A percentile compares a stretch with the other conserved stretches of the same genome.
Evolutionary conservation across 2,888 invertebrate species (phyloP).

Genomic region (Yponomeuta evonymella): DNA sequence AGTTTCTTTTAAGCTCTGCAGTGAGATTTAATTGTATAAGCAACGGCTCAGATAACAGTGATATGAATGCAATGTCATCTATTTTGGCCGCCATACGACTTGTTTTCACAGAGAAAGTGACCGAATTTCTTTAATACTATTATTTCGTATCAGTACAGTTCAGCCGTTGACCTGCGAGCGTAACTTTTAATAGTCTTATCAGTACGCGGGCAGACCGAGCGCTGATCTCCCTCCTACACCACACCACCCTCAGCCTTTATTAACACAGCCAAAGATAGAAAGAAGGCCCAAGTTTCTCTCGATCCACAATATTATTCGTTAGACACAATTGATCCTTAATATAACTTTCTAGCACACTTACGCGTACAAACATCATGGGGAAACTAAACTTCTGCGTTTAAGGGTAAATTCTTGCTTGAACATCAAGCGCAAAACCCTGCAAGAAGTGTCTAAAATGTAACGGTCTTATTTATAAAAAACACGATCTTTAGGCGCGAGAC

Average conservation of each 20-base stretch:
- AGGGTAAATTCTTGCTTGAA: background rate
- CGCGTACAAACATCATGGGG: background rate
- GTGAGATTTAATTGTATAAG: too few relatives aligned
- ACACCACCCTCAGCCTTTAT: constrained; percentile 49
- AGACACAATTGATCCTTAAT: background rate
- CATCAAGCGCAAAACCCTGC: background rate
- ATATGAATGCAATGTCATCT: background rate
- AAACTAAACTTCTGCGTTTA: background rate
- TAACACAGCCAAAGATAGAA: constrained; percentile 44
- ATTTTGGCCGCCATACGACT: background rate
- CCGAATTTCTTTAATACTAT: constrained; percentile 46
- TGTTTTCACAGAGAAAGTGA: background rate
- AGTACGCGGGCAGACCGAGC: constrained; percentile 56
- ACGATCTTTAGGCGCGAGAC: too few relatives aligned
- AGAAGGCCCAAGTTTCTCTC: constrained; percentile 10
- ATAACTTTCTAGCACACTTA: background rate
- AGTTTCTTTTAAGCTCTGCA: too few relatives aligned
- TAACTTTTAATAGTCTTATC: constrained; percentile 75
- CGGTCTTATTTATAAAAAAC: too few relatives aligned
- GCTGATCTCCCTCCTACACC: constrained; percentile 39
- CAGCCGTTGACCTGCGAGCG: constrained; percentile 53
- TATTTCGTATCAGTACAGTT: constrained; percentile 53
- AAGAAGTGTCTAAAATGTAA: background rate
- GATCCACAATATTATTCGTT: constrained; percentile 4
- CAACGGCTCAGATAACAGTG: background rate